A percentile compares a stretch with the other conserved stretches of the same genome.
Evolutionary conservation across 2,797 vertebrate genomes (phyloP).

Genomic region (Liparis tanakae): DNA sequence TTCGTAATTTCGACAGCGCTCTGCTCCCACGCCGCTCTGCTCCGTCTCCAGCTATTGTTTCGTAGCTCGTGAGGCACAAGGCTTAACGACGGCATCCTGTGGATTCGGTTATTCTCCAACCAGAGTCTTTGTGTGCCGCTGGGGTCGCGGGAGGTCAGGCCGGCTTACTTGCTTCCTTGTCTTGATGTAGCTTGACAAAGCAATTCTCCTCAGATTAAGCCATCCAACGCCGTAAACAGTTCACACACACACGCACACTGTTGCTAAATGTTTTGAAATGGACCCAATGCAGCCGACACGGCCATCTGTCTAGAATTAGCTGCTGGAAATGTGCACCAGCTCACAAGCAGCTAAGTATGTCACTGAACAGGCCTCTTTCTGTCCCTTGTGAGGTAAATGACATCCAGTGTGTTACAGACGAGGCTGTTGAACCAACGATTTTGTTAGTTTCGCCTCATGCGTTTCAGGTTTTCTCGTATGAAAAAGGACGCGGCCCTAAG

Average conservation of each 20-base stretch:
- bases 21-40: background rate
- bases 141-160: constrained; percentile 26
- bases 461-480: constrained; percentile 6
- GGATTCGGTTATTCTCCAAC: constrained; percentile 16
- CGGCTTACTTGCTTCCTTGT: constrained; percentile 33
- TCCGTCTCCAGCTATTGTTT: constrained; percentile 23
- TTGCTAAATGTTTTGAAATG: constrained; percentile 50
- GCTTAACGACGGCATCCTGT: constrained; percentile 13
- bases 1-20: constrained; percentile 20
- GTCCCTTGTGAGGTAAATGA: constrained; percentile 34
- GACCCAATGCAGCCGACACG: constrained; percentile 42
- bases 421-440: background rate
- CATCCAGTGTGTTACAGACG: constrained; percentile 25
- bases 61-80: background rate
- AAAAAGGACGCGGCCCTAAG: no score
- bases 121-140: constrained; percentile 1
- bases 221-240: constrained; percentile 31
- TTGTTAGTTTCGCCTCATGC: no score
- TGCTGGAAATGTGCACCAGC: constrained; percentile 27
- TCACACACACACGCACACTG: constrained; percentile 13
- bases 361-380: constrained; percentile 34
- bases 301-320: constrained; percentile 53
- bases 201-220: constrained; percentile 22
- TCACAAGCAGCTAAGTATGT: constrained; percentile 40
- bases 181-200: constrained; percentile 22